A percentile compares a stretch with the other conserved stretches of the same genome.
Evolutionary conservation across 2,113 vertebrate genomes (phyloP).

Genomic region (Gallinago paraguaiae): DNA sequence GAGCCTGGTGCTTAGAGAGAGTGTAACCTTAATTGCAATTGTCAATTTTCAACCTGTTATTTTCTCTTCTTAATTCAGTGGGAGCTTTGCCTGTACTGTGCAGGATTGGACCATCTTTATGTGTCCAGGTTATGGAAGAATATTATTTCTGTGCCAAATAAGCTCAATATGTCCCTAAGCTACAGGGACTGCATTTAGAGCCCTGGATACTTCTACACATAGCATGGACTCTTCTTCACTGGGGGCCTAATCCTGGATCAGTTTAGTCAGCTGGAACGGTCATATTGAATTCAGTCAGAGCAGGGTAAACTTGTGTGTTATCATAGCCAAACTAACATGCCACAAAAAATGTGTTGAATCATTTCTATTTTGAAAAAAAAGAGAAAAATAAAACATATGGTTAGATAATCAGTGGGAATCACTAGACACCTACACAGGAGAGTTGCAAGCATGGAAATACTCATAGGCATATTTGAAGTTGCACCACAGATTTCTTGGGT

Average conservation of each 20-base stretch:
- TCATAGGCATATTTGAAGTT: not conserved
- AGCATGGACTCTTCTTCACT: not conserved
- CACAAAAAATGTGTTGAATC: not conserved
- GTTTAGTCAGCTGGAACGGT: not conserved
- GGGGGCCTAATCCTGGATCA: not conserved
- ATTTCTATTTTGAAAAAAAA: not conserved
- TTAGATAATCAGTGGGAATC: conserved; percentile 40
- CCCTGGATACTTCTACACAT: not conserved
- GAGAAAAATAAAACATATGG: conserved; percentile 4
- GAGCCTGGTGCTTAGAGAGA: not conserved
- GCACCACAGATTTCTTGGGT: conserved; percentile 8
- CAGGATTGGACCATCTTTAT: not conserved
- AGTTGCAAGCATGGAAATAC: conserved; percentile 26
- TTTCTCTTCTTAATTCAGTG: not conserved
- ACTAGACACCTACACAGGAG: conserved; percentile 24
- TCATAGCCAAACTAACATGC: not conserved
- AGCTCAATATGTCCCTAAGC: not conserved
- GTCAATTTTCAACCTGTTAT: not conserved
- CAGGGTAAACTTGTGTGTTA: not conserved
- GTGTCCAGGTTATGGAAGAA: not conserved
- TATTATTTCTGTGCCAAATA: not conserved
- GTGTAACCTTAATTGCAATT: not conserved
- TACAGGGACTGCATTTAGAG: not conserved
- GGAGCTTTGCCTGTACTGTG: not conserved
- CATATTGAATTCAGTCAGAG: not conserved